phyloP scores from a whole-genome alignment of 2,797 vertebrate species.

The Crax fasciolata region DNA sequence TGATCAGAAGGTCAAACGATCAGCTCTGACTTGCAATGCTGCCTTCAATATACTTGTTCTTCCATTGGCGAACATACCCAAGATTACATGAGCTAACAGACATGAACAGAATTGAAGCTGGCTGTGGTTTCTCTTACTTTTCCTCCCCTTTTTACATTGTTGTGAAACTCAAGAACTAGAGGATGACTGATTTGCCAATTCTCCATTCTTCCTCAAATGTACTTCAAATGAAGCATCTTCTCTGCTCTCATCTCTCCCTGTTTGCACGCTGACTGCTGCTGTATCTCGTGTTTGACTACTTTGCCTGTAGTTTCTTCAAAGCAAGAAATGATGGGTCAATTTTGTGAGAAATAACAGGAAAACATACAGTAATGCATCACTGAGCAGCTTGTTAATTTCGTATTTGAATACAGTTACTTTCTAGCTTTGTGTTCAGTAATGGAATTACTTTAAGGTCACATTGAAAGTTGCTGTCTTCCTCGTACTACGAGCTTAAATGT shows the following conservation, averaged over 20 bases:
- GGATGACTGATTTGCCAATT: conserved; percentile 3
- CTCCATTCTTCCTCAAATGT: neutral
- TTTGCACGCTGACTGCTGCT: neutral
- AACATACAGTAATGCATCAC: neutral
- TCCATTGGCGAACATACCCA: neutral
- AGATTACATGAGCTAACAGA: neutral
- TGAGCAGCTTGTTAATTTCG: neutral
- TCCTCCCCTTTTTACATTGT: neutral
- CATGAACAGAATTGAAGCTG: neutral
- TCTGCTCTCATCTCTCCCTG: neutral
- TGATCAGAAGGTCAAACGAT: neutral
- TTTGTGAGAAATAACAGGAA: neutral
- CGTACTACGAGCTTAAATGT: neutral
- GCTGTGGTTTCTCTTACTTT: neutral
- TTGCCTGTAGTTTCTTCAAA: conserved; percentile 7
- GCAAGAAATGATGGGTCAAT: neutral
- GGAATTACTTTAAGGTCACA: neutral
- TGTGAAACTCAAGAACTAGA: neutral
- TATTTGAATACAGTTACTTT: neutral
- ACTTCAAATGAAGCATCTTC: conserved; percentile 9
- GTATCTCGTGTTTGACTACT: neutral
- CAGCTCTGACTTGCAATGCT: neutral
- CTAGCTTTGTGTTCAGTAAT: neutral
- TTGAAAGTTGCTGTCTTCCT: neutral
- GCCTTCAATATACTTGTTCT: neutral